Conservation (phyloP, 2,113 vertebrate genomes). For the Dinomys branickii region DNA sequence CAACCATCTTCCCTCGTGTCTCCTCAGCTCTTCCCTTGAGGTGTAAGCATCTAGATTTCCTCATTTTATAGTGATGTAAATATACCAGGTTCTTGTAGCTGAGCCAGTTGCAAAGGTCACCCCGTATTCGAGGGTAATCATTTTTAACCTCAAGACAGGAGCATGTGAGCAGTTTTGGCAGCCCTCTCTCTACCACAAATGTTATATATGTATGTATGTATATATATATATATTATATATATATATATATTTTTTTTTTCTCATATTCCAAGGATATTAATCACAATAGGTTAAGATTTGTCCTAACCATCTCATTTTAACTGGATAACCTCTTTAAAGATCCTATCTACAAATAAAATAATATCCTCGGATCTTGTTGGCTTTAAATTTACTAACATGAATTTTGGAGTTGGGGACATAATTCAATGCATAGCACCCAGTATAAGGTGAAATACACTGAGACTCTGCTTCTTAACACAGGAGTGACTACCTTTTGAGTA, state of each 20-base stretch:
- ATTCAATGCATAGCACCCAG: fast-evolving
- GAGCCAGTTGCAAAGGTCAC: not conserved
- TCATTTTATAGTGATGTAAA: not conserved
- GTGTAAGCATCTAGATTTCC: not conserved
- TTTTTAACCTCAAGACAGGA: not conserved
- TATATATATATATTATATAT: no score
- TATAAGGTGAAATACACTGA: not conserved
- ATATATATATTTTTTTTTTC: no score
- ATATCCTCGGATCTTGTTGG: not conserved
- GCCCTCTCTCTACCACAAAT: not conserved
- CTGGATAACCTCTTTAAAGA: not conserved
- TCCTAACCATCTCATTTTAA: not conserved
- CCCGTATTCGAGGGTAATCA: not conserved
- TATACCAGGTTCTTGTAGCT: not conserved
- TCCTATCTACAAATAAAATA: not conserved
- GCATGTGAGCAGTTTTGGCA: not conserved
- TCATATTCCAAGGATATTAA: not conserved
- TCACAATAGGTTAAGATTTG: not conserved
- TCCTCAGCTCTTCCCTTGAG: not conserved
- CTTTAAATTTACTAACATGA: not conserved
- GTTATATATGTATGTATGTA: no score
- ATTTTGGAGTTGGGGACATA: not conserved
- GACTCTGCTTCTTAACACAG: not conserved
- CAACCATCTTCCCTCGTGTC: not conserved
- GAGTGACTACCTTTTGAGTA: no score